Conservation (phyloP, 2,888 invertebrate species). For the Campaea margaritaria region DNA sequence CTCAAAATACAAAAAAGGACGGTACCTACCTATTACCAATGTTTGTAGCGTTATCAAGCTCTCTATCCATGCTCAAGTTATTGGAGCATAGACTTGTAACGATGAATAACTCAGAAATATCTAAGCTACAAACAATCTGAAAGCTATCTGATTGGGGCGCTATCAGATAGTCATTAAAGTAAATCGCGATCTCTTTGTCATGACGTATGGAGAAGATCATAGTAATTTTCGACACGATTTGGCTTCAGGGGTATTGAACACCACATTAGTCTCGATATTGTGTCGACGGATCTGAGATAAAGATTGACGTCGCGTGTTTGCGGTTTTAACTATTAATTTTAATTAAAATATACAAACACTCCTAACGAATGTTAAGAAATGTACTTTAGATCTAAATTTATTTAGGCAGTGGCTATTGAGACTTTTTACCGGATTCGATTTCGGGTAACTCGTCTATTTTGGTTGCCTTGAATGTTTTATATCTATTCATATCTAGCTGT, state of each 20-base stretch:
- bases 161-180: constrained; percentile 2
- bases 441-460: constrained; percentile 14
- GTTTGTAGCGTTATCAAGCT: too few species aligned
- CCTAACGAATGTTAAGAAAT: neutral
- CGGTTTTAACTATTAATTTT: neutral
- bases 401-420: neutral
- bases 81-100: too few species aligned
- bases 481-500: constrained; percentile 20
- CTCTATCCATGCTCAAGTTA: too few species aligned
- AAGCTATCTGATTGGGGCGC: too few species aligned
- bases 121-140: too few species aligned
- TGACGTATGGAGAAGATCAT: constrained; percentile 8
- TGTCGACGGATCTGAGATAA: constrained; percentile 4
- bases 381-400: neutral
- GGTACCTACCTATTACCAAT: neutral
- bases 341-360: too few species aligned
- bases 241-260: constrained; percentile 18
- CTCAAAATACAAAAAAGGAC: constrained; percentile 1
- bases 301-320: constrained; percentile 21
- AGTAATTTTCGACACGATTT: constrained; percentile 20
- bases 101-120: too few species aligned
- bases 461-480: constrained; percentile 18
- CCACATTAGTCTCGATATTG: constrained; percentile 12
- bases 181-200: constrained; percentile 10
- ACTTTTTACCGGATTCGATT: constrained; percentile 11